Evolutionary conservation across 2,797 vertebrate species (phyloP), one percentile per base, ranked within the genome.

Genomic region (Scarus forsteni): DNA sequence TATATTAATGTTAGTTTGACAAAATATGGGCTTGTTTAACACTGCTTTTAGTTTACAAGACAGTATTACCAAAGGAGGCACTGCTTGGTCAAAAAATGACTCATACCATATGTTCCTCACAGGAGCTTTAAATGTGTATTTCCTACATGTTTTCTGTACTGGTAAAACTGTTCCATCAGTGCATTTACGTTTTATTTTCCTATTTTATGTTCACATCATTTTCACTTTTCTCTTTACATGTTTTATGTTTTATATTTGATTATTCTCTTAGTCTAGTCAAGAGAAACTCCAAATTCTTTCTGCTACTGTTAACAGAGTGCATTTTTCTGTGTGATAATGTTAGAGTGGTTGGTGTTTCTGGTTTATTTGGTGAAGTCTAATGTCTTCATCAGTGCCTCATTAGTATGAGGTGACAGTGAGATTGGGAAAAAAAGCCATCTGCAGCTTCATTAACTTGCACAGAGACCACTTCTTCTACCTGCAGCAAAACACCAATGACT

Each of bases 331-430:
- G 48, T 40, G 62, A 60, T 70, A 66, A 49, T 19, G n/a, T 57
- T 18, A 74, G 45, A 64, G 43, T 27, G 55, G 73, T 63, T 27
- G 65, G 70, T 81, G 56, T 77, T 68, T 53, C 62, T 79, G 79
- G 77, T 77, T 61, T 15, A 54, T 77, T 53, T 58, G 61, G 60
- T 84, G 60, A 90, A 85, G 62, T 80, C 66, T 66, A 82, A 76
- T 53, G 43, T 80, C 81, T 86, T 84, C 79, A 79, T 80, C 79
- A 70, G 66, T 43, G 77, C 81, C 85, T 92, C 89, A 85, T 90
- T 90, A 85, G 77, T 81, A 81, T 83, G 85, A 89, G 90, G 77
- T 88, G 89, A 89, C 84, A 62, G 61, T 27, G 89, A 88, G 88
- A 83, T 75, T 75, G 85, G 85, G 81, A 75, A 88, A 84, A 27